Evolutionary conservation across 2,113 vertebrate genomes (phyloP), one percentile per base, ranked within the genome.

Genomic region (Psilopogon haemacephalus): DNA sequence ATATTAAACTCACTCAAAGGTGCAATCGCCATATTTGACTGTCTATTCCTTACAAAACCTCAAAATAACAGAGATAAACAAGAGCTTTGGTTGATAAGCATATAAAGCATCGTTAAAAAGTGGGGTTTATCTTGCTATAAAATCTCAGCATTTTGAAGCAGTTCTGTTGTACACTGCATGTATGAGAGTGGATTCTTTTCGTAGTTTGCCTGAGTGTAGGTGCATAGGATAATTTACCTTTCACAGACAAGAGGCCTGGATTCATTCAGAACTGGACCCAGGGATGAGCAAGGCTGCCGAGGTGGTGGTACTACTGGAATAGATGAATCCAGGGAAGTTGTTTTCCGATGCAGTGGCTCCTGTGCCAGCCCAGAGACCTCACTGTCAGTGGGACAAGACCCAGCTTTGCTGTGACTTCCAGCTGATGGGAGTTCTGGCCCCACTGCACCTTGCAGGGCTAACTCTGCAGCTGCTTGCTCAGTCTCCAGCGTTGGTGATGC

Each of bases 281-380:
- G 98, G 27, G 99, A 99, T 3, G 99, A 99, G 94, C 99, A 99
- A 0, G 99, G 98, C 94, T 99, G 99, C 23, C 99, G 98, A 15
- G 99, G 99, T 0, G 99, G 99, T 0, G 99, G 99, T 0, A 98
- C 99, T 4, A 99, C 97, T 1, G 99, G 99, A 5, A 97, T 71
- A 2, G 97, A 77, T 3, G 97, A 94, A 38, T 99, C 99, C 86
- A 98, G 95, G 54, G 98, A 96, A 65, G 84, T 91, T 37, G 86
- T 94, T 96, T 98, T 99, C 35, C 98, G 95, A 42, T 98, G 98
- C 44, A 95, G 95, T 0, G 95, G 40, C 5, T 99, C 99, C 30
- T 96, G 95, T 3, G 92, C 70, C 28, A 97, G 94, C 35, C 71
- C 96, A 2, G 97, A 44, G 23, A 83, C 80, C 27, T 99, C 99